phyloP scores from a whole-genome alignment of 2,113 vertebrate genomes.

The Psephotus haematonotus region DNA sequence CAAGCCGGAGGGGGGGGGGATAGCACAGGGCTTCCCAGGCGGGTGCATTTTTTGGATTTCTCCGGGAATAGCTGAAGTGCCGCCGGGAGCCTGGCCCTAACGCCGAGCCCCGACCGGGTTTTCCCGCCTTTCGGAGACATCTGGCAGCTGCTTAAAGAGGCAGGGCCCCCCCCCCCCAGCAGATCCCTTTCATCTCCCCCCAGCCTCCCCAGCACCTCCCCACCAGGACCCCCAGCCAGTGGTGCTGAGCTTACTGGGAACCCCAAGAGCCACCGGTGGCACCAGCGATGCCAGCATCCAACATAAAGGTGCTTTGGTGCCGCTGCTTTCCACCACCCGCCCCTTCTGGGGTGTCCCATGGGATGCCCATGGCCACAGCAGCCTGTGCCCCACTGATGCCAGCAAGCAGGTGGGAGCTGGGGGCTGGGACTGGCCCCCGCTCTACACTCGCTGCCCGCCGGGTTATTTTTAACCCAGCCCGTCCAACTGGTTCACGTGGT shows the following conservation, averaged over 20 bases:
- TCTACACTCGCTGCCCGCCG: neutral
- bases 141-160: slow-evolving; percentile 71
- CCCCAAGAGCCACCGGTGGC: neutral
- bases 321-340: neutral
- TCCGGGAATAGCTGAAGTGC: slow-evolving; percentile 69
- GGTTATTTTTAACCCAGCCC: slow-evolving; percentile 71
- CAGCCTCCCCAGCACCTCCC: neutral
- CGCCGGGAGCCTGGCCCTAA: slow-evolving; percentile 56
- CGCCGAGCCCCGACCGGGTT: slow-evolving; percentile 63
- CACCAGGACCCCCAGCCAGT: neutral
- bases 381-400: neutral
- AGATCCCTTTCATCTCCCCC: slow-evolving; percentile 7
- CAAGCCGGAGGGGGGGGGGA: neutral
- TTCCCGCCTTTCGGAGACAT: slow-evolving; percentile 70
- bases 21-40: slow-evolving; percentile 35
- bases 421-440: neutral
- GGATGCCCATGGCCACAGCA: neutral
- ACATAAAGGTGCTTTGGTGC: neutral
- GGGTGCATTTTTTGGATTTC: slow-evolving; percentile 69
- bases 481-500: slow-evolving; percentile 73
- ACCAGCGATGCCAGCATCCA: neutral
- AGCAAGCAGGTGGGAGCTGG: slow-evolving; percentile 41
- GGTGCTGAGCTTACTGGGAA: fast-evolving
- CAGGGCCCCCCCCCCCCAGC: neutral
- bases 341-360: neutral